Evolutionary conservation across 2,888 invertebrate species (phyloP).

Genomic region (Thelaira solivaga): DNA sequence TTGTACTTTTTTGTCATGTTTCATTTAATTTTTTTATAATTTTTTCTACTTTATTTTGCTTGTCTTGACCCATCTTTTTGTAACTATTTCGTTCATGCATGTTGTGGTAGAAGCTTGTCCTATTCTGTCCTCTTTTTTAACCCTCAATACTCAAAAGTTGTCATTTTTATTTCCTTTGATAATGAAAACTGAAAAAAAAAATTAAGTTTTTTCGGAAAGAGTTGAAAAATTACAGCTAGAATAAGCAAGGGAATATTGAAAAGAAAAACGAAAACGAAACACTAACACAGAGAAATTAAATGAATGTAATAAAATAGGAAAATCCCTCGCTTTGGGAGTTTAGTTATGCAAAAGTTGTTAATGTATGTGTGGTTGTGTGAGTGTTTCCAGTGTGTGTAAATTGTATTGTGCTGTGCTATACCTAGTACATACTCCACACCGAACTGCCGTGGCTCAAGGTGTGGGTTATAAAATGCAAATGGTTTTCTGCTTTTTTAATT

Average conservation of each 20-base stretch:
- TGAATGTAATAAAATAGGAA: slow-evolving; percentile 41
- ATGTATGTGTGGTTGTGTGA: neutral
- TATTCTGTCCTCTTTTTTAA: slow-evolving; percentile 23
- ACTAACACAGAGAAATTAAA: slow-evolving; percentile 20
- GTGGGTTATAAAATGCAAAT: slow-evolving; percentile 59
- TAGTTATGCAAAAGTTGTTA: neutral
- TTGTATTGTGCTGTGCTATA: slow-evolving; percentile 18
- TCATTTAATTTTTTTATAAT: neutral
- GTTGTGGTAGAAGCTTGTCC: neutral
- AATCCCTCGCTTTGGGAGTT: slow-evolving; percentile 35
- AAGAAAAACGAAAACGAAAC: slow-evolving; percentile 15
- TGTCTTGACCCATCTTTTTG: neutral
- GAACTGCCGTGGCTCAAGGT: slow-evolving; percentile 28
- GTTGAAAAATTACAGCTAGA: slow-evolving; percentile 6
- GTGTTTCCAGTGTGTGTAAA: neutral
- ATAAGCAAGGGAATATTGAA: slow-evolving; percentile 27
- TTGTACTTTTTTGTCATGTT: slow-evolving; percentile 40
- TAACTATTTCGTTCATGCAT: neutral
- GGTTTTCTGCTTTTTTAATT: slow-evolving; percentile 64
- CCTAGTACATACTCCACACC: neutral
- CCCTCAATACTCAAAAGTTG: slow-evolving; percentile 54
- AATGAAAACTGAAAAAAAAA: slow-evolving; percentile 34
- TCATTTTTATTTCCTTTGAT: slow-evolving; percentile 60
- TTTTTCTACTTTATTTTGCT: neutral
- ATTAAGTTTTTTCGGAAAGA: slow-evolving; percentile 3